A percentile compares a stretch with the other conserved stretches of the same genome.
These are phyloP conservation scores for Bubo bubo DNA, from an alignment of 2,113 vertebrate genomes.

Conservation along the genomic window DNA sequence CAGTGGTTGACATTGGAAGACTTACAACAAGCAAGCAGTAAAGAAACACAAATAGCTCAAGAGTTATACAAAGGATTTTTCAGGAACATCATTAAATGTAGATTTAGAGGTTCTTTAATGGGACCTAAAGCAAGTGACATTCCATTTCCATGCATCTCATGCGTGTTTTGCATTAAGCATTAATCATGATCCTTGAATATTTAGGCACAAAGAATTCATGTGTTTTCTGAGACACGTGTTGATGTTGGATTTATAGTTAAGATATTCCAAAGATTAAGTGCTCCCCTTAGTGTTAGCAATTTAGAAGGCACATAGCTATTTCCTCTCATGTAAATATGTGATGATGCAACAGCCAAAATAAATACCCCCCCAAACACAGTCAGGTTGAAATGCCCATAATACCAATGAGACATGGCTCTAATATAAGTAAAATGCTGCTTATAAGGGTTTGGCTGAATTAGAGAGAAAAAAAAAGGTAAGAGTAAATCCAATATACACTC, in stretches of 20 bases:
- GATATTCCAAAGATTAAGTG: slow-evolving; percentile 67
- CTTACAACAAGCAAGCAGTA: neutral
- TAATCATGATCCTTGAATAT: slow-evolving; percentile 8
- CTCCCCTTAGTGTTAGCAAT: slow-evolving; percentile 61
- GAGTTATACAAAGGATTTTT: neutral
- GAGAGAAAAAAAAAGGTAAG: neutral
- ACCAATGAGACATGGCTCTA: slow-evolving; percentile 10
- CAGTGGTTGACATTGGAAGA: neutral
- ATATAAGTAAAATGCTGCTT: slow-evolving; percentile 48
- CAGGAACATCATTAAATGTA: neutral
- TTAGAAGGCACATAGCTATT: slow-evolving; percentile 68
- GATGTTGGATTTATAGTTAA: slow-evolving; percentile 62
- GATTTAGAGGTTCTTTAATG: neutral
- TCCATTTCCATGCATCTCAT: neutral
- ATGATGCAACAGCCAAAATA: slow-evolving; percentile 65
- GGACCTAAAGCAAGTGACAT: neutral
- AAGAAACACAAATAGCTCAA: neutral
- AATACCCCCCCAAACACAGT: slow-evolving; percentile 41
- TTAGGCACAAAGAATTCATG: slow-evolving; percentile 33
- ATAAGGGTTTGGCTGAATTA: slow-evolving; percentile 47
- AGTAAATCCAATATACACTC: slow-evolving; percentile 14
- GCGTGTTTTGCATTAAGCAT: neutral
- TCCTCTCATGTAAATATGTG: slow-evolving; percentile 46
- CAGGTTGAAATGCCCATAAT: slow-evolving; percentile 42
- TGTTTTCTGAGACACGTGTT: slow-evolving; percentile 53